Conservation (phyloP, 2,888 invertebrate genomes). For the Agrotis segetum region DNA sequence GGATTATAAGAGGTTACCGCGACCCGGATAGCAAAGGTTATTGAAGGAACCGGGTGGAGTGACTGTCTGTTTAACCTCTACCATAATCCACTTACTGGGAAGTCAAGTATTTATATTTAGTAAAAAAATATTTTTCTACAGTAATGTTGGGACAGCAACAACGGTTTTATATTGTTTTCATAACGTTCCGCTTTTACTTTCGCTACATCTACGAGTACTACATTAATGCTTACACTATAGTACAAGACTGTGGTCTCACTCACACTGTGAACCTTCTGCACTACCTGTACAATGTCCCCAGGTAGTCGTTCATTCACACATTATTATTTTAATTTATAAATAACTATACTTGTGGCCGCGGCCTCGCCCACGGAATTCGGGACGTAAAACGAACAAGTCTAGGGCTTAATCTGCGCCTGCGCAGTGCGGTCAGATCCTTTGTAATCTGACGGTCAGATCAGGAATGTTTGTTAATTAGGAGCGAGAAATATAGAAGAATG, state of each 20-base stretch:
- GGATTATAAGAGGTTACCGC: no score
- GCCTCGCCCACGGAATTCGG: slow-evolving; percentile 39
- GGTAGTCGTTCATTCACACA: slow-evolving; percentile 57
- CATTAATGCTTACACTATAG: no score
- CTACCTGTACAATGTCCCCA: neutral
- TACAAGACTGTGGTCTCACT: neutral
- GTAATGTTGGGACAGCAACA: no score
- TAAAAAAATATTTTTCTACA: no score
- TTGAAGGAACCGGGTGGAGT: no score
- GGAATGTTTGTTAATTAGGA: slow-evolving; percentile 61
- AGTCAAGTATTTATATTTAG: no score
- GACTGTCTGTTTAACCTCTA: no score
- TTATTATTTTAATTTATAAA: slow-evolving; percentile 61
- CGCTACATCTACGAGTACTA: neutral
- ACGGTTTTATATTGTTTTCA: no score
- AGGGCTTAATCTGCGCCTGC: slow-evolving; percentile 52
- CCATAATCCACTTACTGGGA: no score
- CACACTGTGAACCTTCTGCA: slow-evolving; percentile 3
- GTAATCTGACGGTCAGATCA: slow-evolving; percentile 51
- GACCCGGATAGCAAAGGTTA: no score
- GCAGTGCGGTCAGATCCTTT: slow-evolving; percentile 47
- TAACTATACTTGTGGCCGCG: slow-evolving; percentile 45
- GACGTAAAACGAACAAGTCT: slow-evolving; percentile 55
- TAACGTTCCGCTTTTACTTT: neutral
- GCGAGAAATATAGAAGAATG: slow-evolving; percentile 53